These are phyloP conservation scores for Diachasma alloeum DNA, from an alignment of 1,140 invertebrate species.

Conservation along the genomic window DNA sequence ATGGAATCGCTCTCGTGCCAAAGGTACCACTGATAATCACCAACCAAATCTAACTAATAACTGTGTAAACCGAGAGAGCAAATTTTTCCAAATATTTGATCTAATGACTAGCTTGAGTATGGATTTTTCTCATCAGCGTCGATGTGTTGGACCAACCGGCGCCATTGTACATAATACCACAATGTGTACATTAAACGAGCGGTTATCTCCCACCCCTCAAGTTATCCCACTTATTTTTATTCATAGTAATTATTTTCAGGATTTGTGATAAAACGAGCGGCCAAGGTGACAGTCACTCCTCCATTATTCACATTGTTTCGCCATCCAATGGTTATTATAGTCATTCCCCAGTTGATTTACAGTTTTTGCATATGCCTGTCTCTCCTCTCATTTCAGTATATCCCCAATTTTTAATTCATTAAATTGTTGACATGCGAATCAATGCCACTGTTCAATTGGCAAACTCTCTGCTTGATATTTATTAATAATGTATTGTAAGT, in stretches of 20 bases:
- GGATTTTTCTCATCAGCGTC: not conserved
- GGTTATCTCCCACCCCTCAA: not conserved
- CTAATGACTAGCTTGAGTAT: not conserved
- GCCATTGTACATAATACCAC: conserved; percentile 6
- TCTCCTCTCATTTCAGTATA: not conserved
- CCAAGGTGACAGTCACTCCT: not conserved
- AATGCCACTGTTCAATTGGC: not conserved
- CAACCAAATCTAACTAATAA: conserved; percentile 52
- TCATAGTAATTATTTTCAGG: not conserved
- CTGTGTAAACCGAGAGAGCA: not conserved
- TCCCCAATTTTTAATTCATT: not conserved
- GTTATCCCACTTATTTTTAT: not conserved
- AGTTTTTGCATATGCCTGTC: not conserved
- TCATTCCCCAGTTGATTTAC: not conserved
- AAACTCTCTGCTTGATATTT: not conserved
- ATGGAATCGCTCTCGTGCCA: conserved; percentile 69
- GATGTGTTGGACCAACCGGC: not conserved
- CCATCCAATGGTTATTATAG: too few species aligned
- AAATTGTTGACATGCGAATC: not conserved
- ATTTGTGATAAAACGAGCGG: not conserved
- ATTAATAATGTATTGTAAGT: not conserved
- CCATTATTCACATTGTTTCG: not conserved
- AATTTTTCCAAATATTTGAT: not conserved
- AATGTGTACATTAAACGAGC: not conserved
- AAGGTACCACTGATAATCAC: conserved; percentile 70